Evolutionary conservation across 2,888 invertebrate species (phyloP).

Genomic region (Drosophila paranaensis): DNA sequence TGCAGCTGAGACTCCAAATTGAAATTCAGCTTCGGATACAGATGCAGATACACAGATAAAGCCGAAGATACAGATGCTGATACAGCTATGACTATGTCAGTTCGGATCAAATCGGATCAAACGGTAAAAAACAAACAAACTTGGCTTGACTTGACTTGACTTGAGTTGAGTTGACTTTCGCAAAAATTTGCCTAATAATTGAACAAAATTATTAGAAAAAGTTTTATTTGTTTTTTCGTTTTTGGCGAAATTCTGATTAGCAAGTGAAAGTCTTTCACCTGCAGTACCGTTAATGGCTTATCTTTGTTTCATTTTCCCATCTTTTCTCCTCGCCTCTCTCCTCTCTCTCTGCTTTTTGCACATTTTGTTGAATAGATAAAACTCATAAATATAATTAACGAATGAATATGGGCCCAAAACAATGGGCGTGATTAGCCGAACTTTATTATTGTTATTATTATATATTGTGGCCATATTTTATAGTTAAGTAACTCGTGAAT

Average conservation of each 20-base stretch:
- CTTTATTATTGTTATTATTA: not conserved
- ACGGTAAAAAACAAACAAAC: conserved; percentile 11
- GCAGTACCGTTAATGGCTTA: conserved; percentile 43
- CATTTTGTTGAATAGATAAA: conserved; percentile 8
- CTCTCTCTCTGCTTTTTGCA: not conserved
- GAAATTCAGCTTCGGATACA: conserved; percentile 5
- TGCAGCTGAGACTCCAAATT: conserved; percentile 20
- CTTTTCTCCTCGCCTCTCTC: not conserved
- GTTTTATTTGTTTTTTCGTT: conserved; percentile 25
- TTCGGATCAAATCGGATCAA: conserved; percentile 1
- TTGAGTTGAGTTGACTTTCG: conserved; percentile 70
- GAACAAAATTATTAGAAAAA: conserved; percentile 47
- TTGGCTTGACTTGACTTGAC: conserved; percentile 62
- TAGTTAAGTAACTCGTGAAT: conserved; percentile 3
- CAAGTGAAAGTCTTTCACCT: conserved; percentile 64
- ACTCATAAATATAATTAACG: conserved; percentile 20
- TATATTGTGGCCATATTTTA: not conserved
- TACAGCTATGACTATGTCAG: not conserved
- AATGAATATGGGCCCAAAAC: not conserved
- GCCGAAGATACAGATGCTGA: not conserved
- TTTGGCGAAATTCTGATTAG: conserved; percentile 72
- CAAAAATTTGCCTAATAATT: conserved; percentile 78
- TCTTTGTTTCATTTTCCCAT: conserved; percentile 20
- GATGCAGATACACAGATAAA: not conserved
- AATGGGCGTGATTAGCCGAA: not conserved